These are phyloP conservation scores for Drosophila mayaguana DNA, from an alignment of 2,888 invertebrate genomes.

Conservation along the genomic window DNA sequence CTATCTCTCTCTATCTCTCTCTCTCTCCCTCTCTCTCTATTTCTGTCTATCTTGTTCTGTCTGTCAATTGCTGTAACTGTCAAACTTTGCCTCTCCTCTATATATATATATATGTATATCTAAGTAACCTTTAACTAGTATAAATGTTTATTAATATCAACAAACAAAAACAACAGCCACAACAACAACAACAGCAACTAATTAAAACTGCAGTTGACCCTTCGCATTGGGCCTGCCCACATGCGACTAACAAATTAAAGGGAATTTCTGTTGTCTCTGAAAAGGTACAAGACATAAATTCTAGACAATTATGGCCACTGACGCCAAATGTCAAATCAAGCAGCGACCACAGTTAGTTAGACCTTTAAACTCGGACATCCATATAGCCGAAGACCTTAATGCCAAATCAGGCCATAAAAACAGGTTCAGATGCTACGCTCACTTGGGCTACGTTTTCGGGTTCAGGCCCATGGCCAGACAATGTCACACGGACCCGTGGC, in stretches of 20 bases:
- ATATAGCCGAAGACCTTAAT: constrained; percentile 46
- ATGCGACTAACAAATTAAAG: constrained; percentile 68
- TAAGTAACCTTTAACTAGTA: constrained; percentile 64
- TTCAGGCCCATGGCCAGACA: constrained; percentile 63
- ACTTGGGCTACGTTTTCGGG: constrained; percentile 33
- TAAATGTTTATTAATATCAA: constrained; percentile 68
- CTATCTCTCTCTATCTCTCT: constrained; percentile 29
- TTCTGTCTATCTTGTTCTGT: constrained; percentile 14
- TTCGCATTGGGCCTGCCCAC: constrained; percentile 48
- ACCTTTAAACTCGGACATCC: constrained; percentile 65
- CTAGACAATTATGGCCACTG: constrained; percentile 80
- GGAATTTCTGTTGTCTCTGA: constrained; percentile 48
- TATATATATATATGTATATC: constrained; percentile 38
- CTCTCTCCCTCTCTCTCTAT: constrained; percentile 15
- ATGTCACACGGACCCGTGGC: constrained; percentile 68
- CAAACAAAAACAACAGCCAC: constrained; percentile 48
- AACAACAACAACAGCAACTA: constrained; percentile 50
- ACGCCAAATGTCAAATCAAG: constrained; percentile 82
- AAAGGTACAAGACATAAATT: constrained; percentile 80
- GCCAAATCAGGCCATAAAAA: constrained; percentile 79
- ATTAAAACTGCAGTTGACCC: constrained; percentile 67
- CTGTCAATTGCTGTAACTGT: constrained; percentile 27
- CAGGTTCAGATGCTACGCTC: constrained; percentile 71
- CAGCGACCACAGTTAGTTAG: constrained; percentile 77
- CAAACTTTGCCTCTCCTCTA: constrained; percentile 21